Conservation (phyloP, 2,113 vertebrate species). For the Petaurus breviceps region DNA sequence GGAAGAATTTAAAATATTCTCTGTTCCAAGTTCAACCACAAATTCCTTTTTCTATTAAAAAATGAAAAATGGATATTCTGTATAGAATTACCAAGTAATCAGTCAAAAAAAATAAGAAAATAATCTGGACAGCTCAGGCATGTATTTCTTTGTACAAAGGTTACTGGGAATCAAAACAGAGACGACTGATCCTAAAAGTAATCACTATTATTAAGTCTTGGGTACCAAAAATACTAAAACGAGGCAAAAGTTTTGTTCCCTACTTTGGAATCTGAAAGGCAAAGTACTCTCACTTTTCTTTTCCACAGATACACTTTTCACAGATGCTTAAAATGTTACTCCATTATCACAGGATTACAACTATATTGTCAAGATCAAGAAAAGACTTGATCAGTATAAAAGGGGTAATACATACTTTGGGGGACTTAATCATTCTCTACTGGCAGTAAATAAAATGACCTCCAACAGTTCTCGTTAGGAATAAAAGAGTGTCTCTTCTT, state of each 20-base stretch:
- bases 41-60: slow-evolving; percentile 20
- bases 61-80: slow-evolving; percentile 12
- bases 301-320: neutral
- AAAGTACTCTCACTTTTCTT: neutral
- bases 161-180: slow-evolving; percentile 20
- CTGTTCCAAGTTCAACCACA: slow-evolving; percentile 16
- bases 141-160: neutral
- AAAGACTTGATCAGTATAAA: neutral
- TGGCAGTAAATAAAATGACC: slow-evolving; percentile 1
- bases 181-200: slow-evolving; percentile 5
- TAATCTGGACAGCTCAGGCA: neutral
- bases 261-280: neutral
- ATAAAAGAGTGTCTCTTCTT: neutral
- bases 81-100: neutral
- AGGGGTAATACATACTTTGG: neutral
- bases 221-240: slow-evolving; percentile 6
- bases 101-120: neutral
- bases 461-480: neutral
- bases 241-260: neutral
- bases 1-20: slow-evolving; percentile 54
- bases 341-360: slow-evolving; percentile 26
- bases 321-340: slow-evolving; percentile 21
- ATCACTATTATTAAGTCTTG: neutral
- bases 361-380: slow-evolving; percentile 26
- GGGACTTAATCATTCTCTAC: slow-evolving; percentile 8